Evolutionary conservation across 1,140 invertebrate genomes (phyloP).

Genomic region (Triops cancriformis): DNA sequence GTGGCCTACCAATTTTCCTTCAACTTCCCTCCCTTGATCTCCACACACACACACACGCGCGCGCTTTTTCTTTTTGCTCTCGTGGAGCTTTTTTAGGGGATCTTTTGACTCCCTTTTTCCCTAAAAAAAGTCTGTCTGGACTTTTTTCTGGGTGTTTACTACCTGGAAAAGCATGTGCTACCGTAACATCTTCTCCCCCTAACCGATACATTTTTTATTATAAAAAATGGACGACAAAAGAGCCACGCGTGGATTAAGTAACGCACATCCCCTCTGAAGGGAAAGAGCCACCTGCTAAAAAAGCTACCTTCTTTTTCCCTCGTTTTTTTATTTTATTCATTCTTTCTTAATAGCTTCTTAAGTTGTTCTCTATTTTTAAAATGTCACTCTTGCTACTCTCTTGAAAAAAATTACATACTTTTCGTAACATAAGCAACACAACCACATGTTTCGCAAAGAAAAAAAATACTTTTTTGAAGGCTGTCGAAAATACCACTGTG

Average conservation of each 20-base stretch:
- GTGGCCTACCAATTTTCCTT: background rate
- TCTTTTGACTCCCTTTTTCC: background rate
- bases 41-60: background rate
- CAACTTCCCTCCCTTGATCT: background rate
- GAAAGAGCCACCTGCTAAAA: background rate
- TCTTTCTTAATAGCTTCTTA: too few species aligned
- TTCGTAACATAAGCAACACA: too few species aligned
- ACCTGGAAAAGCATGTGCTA: slow-evolving; percentile 6
- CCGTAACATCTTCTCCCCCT: background rate
- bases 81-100: background rate
- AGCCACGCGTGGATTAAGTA: slow-evolving; percentile 12
- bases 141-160: background rate
- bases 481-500: too few species aligned
- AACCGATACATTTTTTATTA: background rate
- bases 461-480: too few species aligned
- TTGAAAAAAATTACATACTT: too few species aligned
- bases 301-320: background rate
- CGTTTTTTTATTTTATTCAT: too few species aligned
- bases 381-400: too few species aligned
- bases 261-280: background rate
- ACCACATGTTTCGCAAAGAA: too few species aligned
- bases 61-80: background rate
- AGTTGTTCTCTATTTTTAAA: too few species aligned
- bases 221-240: background rate
- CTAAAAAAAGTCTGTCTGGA: background rate